phyloP scores from a whole-genome alignment of 2,113 vertebrate species.

The Burhinus bistriatus region DNA sequence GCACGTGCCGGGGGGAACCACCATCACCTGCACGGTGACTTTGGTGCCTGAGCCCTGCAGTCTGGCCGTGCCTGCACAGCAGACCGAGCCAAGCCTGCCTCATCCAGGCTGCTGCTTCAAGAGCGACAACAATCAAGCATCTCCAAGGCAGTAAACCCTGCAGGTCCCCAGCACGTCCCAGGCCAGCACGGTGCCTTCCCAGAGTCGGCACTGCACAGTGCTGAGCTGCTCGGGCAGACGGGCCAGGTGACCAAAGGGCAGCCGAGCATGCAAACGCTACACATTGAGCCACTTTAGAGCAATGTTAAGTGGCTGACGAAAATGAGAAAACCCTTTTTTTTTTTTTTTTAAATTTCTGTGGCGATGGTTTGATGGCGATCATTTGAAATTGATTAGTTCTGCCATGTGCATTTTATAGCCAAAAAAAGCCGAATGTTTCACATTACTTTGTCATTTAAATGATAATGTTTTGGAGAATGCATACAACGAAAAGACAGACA shows the following conservation, averaged over 20 bases:
- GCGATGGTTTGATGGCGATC: neutral
- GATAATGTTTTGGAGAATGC: neutral
- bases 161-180: neutral
- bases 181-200: neutral
- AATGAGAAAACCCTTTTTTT: neutral
- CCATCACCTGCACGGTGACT: fast-evolving
- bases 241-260: neutral
- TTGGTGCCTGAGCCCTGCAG: neutral
- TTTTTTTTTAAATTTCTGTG: neutral
- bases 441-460: neutral
- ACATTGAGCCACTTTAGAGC: neutral
- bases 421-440: neutral
- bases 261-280: neutral
- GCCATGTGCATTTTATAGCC: constrained; percentile 9
- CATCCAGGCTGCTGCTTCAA: too few relatives aligned
- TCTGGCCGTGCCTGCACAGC: fast-evolving
- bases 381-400: constrained; percentile 48
- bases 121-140: neutral
- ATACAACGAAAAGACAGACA: neutral
- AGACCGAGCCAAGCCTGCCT: neutral
- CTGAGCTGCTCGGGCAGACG: neutral
- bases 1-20: neutral
- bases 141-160: neutral
- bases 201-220: too few relatives aligned
- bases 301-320: neutral